Conservation (phyloP, 2,888 invertebrate species). For the Cheilosia impressa region DNA sequence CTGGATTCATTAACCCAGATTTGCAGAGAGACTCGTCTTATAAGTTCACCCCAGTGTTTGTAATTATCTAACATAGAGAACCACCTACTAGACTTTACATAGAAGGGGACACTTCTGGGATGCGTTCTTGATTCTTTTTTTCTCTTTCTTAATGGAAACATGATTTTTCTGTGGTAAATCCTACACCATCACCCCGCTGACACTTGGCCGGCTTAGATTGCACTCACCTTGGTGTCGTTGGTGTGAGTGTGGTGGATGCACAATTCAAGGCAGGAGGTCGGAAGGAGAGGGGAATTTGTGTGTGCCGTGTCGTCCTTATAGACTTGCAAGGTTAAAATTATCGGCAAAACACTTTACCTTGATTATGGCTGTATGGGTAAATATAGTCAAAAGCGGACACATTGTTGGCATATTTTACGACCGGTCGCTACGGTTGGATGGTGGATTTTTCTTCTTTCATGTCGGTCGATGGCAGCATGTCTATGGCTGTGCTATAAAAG, state of each 20-base stretch:
- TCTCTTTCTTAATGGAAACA: constrained; percentile 52
- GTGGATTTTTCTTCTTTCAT: constrained; percentile 26
- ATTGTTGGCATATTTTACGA: constrained; percentile 57
- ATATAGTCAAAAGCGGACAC: constrained; percentile 59
- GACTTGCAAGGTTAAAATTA: constrained; percentile 71
- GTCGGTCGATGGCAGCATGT: constrained; percentile 22
- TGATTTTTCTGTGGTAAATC: constrained; percentile 29
- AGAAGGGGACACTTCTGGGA: constrained; percentile 11
- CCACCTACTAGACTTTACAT: background rate
- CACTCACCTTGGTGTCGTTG: constrained; percentile 47
- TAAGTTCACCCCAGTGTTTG: constrained; percentile 37
- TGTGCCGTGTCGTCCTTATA: constrained; percentile 43
- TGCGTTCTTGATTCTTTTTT: constrained; percentile 20
- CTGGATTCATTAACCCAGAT: constrained; percentile 68
- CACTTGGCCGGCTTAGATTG: constrained; percentile 51
- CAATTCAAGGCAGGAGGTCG: constrained; percentile 72
- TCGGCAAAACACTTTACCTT: constrained; percentile 74
- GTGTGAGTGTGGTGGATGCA: constrained; percentile 13
- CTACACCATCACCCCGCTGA: constrained; percentile 11
- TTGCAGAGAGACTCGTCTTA: constrained; percentile 47
- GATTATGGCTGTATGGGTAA: constrained; percentile 61
- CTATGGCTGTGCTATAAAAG: constrained; percentile 35
- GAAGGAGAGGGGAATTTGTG: constrained; percentile 20
- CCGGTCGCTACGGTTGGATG: constrained; percentile 32
- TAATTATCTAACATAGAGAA: constrained; percentile 28